Evolutionary conservation across 1,140 invertebrate species (phyloP).

Genomic region (Pachypeltis micranthus): DNA sequence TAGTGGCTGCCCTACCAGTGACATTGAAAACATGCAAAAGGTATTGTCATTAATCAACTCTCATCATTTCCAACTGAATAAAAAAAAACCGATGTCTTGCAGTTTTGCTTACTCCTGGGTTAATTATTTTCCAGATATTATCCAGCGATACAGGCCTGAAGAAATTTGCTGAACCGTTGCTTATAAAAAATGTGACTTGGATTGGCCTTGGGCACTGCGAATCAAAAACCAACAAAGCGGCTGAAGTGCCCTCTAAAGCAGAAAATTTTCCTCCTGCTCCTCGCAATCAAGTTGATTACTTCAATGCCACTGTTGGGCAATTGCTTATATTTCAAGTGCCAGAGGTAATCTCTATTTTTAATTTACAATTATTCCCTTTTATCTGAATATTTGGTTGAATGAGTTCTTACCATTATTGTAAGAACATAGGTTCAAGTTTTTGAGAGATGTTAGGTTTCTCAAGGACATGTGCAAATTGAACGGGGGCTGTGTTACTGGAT

Average conservation of each 20-base stretch:
- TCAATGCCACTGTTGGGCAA: constrained; percentile 65
- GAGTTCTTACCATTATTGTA: not conserved
- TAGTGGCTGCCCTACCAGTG: constrained; percentile 54
- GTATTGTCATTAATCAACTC: constrained; percentile 35
- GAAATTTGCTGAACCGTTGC: not conserved
- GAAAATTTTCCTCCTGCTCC: constrained; percentile 60
- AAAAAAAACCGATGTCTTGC: no score
- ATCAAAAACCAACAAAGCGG: not conserved
- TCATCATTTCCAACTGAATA: no score
- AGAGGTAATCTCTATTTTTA: constrained; percentile 40
- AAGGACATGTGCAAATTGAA: no score
- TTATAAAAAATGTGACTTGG: not conserved
- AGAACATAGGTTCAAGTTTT: no score
- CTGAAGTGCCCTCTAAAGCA: constrained; percentile 30
- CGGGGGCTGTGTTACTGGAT: no score
- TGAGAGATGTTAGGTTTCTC: no score
- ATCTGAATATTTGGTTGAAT: not conserved
- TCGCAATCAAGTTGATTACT: constrained; percentile 70
- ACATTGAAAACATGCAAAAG: constrained; percentile 54
- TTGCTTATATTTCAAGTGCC: constrained; percentile 68
- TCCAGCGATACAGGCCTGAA: not conserved
- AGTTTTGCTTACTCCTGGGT: no score
- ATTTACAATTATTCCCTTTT: not conserved
- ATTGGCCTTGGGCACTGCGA: not conserved
- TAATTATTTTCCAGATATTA: not conserved